These are phyloP conservation scores for Nymphalis c-album DNA, from an alignment of 2,888 invertebrate species.

Conservation along the genomic window DNA sequence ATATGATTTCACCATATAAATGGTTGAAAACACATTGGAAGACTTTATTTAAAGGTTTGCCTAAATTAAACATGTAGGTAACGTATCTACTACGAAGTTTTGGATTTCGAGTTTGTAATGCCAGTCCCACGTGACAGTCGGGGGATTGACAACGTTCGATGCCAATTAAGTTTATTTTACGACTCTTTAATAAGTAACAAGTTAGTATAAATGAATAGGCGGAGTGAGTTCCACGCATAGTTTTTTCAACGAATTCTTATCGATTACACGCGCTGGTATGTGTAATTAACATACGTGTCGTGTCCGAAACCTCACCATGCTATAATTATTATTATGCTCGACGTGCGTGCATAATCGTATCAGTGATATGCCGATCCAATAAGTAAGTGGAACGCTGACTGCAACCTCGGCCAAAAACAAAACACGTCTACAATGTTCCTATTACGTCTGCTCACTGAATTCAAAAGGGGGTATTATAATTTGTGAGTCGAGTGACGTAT, in stretches of 20 bases:
- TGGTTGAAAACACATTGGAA: too few species aligned
- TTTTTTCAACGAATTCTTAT: slow-evolving; percentile 1
- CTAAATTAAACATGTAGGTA: too few species aligned
- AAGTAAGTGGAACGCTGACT: slow-evolving; percentile 9
- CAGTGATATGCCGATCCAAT: slow-evolving; percentile 13
- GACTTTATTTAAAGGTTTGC: too few species aligned
- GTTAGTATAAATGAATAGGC: background rate
- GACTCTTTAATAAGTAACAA: background rate
- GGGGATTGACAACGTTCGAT: too few species aligned
- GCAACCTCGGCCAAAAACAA: slow-evolving; percentile 22
- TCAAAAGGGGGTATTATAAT: slow-evolving; percentile 30
- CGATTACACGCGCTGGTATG: background rate
- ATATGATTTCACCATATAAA: too few species aligned
- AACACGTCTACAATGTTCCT: slow-evolving; percentile 23
- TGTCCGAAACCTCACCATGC: slow-evolving; percentile 19
- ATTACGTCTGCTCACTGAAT: slow-evolving; percentile 28
- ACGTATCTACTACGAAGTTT: too few species aligned
- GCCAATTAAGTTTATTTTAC: too few species aligned
- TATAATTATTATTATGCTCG: slow-evolving; percentile 10
- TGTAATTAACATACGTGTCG: slow-evolving; percentile 3
- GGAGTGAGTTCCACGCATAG: background rate
- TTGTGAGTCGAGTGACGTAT: slow-evolving; percentile 1
- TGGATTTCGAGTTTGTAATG: too few species aligned
- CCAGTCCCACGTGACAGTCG: too few species aligned
- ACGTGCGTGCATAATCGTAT: slow-evolving; percentile 17